Percentiles rank a stretch among this genome's conserved stretches.
phyloP scores from a whole-genome alignment of 2,888 invertebrate species.

The Eilema depressum region DNA sequence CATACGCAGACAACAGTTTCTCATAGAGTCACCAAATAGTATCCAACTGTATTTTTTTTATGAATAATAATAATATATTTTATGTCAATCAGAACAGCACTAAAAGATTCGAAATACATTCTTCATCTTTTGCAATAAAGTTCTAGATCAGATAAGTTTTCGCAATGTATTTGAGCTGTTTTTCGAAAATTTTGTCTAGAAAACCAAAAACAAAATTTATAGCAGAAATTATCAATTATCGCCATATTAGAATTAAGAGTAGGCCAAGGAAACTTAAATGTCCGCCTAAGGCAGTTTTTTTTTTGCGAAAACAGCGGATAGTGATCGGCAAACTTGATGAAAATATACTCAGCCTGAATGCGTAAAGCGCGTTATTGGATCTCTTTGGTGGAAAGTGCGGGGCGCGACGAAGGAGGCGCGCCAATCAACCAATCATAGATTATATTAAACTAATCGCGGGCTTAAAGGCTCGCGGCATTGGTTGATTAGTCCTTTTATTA shows the following conservation, averaged over 20 bases:
- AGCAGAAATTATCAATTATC: not conserved
- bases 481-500: too few species aligned
- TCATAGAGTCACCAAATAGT: conserved; percentile 4
- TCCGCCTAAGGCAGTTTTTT: not conserved
- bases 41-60: conserved; percentile 4
- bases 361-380: too few species aligned
- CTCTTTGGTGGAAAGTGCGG: too few species aligned
- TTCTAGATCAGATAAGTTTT: not conserved
- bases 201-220: not conserved
- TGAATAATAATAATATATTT: conserved; percentile 3
- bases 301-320: not conserved
- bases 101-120: conserved; percentile 64
- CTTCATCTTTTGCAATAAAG: not conserved
- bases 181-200: not conserved
- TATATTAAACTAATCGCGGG: too few species aligned
- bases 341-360: too few species aligned
- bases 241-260: not conserved
- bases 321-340: too few species aligned
- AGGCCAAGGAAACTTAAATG: not conserved
- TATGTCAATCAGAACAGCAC: conserved; percentile 66
- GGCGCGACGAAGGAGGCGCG: too few species aligned
- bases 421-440: too few species aligned
- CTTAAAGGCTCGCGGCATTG: too few species aligned
- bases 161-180: not conserved
- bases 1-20: not conserved